Conservation (phyloP, 2,888 invertebrate species). For the Xestia rhomboidea region DNA sequence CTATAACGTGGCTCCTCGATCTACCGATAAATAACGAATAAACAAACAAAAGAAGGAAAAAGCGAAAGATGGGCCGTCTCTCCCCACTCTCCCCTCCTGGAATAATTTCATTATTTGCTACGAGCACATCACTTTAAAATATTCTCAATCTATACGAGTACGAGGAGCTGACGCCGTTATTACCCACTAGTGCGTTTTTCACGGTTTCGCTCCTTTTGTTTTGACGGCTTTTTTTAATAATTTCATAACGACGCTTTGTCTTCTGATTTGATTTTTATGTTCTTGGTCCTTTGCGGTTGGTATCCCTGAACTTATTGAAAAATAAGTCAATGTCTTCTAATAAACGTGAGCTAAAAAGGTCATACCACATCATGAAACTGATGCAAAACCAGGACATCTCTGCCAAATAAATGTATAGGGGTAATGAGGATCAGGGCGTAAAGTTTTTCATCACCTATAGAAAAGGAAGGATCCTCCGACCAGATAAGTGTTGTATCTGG, state of each 20-base stretch:
- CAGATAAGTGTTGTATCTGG: too few relatives aligned
- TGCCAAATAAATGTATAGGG: background rate
- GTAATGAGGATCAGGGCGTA: too few relatives aligned
- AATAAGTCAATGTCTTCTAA: background rate
- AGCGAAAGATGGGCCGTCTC: constrained; percentile 68
- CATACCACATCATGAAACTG: background rate
- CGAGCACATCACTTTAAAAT: constrained; percentile 78
- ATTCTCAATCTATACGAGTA: constrained; percentile 76
- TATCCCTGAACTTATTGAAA: background rate
- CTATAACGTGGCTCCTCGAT: constrained; percentile 82
- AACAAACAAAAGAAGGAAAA: constrained; percentile 83
- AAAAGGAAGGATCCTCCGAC: too few relatives aligned
- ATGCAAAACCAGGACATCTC: background rate
- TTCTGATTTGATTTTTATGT: background rate
- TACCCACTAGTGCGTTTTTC: constrained; percentile 60
- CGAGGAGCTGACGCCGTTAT: constrained; percentile 60
- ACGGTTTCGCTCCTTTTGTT: constrained; percentile 52
- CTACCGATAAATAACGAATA: constrained; percentile 86
- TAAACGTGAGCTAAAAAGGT: background rate
- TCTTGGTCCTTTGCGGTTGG: background rate
- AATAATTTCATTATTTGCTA: constrained; percentile 85
- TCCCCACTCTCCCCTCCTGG: constrained; percentile 65
- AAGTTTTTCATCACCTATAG: too few relatives aligned
- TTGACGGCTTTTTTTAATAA: constrained; percentile 8
- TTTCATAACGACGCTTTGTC: constrained; percentile 30